phyloP scores from a whole-genome alignment of 2,888 invertebrate species.

The Eutolmus rufibarbis region DNA sequence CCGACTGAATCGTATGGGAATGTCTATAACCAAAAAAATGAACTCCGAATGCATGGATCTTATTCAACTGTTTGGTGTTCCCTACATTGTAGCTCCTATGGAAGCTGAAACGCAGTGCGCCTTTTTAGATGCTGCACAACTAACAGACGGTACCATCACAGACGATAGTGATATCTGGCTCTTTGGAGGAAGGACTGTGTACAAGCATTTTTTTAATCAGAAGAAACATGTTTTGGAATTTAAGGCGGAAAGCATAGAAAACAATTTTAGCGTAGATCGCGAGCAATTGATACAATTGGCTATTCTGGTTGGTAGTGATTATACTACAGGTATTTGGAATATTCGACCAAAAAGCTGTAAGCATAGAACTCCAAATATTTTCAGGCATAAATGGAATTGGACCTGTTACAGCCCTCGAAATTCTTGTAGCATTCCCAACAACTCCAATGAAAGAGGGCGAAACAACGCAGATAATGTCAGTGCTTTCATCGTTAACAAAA shows the following conservation, averaged over 20 bases:
- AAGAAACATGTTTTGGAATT: slow-evolving; percentile 86
- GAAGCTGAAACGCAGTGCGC: slow-evolving; percentile 99
- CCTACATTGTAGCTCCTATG: slow-evolving; percentile 93
- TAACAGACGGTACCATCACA: slow-evolving; percentile 93
- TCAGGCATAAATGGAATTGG: slow-evolving; percentile 74
- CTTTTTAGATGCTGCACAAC: slow-evolving; percentile 77
- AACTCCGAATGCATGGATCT: slow-evolving; percentile 86
- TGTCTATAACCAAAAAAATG: slow-evolving; percentile 90
- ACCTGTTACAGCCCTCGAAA: slow-evolving; percentile 93
- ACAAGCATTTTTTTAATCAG: slow-evolving; percentile 96
- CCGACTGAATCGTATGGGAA: slow-evolving; percentile 78
- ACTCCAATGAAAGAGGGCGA: slow-evolving; percentile 56
- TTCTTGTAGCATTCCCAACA: slow-evolving; percentile 81
- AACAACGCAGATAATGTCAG: slow-evolving; percentile 50
- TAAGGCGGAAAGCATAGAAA: slow-evolving; percentile 76
- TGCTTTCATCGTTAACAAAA: slow-evolving; percentile 69
- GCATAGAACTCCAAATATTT: not conserved
- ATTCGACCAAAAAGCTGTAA: not conserved
- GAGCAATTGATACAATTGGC: slow-evolving; percentile 88
- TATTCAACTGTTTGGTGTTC: slow-evolving; percentile 90
- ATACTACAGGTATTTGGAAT: slow-evolving; percentile 74
- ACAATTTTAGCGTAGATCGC: slow-evolving; percentile 78
- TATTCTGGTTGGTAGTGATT: slow-evolving; percentile 95
- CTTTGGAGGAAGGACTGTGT: slow-evolving; percentile 93
- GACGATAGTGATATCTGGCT: slow-evolving; percentile 99